These are phyloP conservation scores for Megamerina dolium DNA, from an alignment of 2,888 invertebrate species.

Conservation along the genomic window DNA sequence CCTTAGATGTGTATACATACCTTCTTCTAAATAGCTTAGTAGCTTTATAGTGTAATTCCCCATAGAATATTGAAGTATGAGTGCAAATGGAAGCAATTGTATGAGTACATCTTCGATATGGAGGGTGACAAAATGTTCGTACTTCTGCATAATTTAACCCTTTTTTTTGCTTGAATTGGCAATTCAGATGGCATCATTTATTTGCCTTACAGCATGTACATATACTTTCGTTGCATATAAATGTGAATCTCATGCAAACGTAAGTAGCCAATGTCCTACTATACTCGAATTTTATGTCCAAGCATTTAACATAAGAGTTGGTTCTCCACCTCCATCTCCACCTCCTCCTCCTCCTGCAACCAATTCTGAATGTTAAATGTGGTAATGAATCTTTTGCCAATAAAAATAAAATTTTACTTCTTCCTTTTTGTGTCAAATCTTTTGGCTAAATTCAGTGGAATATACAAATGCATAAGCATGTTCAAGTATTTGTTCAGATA, in stretches of 20 bases:
- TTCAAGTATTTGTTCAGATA: too few species aligned
- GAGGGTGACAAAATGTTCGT: slow-evolving; percentile 16
- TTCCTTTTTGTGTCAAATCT: slow-evolving; percentile 43
- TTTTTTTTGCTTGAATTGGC: slow-evolving; percentile 3
- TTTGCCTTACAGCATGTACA: too few species aligned
- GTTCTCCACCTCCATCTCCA: not conserved
- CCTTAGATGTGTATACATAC: too few species aligned
- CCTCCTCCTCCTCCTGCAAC: not conserved
- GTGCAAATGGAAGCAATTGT: not conserved
- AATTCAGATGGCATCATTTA: too few species aligned
- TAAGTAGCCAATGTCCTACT: too few species aligned
- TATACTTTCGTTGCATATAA: too few species aligned
- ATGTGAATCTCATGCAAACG: too few species aligned
- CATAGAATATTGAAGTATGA: not conserved
- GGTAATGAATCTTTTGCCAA: slow-evolving; percentile 22
- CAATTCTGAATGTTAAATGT: slow-evolving; percentile 13
- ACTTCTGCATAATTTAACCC: slow-evolving; percentile 5
- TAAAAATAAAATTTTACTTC: slow-evolving; percentile 39
- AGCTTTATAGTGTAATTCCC: not conserved
- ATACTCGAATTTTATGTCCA: slow-evolving; percentile 13
- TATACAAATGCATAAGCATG: too few species aligned
- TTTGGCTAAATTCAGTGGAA: slow-evolving; percentile 38
- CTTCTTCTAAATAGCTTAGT: too few species aligned
- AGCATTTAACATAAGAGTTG: not conserved
- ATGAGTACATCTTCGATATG: not conserved